Percentiles rank a stretch among this genome's conserved stretches.
Conservation (phyloP, 2,797 vertebrate species). For the Neoniphon sammara region DNA sequence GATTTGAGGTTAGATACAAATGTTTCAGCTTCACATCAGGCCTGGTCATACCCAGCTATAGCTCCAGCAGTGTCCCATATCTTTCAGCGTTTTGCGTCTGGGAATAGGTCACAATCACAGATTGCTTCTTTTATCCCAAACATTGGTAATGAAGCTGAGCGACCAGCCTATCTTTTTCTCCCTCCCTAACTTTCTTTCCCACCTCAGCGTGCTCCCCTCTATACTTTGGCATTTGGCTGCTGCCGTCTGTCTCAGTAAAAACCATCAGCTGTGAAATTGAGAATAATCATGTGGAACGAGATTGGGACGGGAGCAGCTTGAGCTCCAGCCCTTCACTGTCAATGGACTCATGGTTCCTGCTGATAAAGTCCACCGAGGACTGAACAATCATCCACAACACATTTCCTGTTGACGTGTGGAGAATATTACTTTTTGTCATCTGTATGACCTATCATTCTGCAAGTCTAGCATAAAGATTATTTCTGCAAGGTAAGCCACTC, state of each 20-base stretch:
- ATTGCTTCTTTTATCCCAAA: conserved; percentile 53
- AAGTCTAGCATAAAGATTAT: conserved; percentile 5
- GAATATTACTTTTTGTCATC: conserved; percentile 52
- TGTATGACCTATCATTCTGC: not conserved
- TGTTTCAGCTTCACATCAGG: not conserved
- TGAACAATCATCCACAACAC: conserved; percentile 57
- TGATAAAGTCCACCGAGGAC: conserved; percentile 73
- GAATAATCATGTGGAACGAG: conserved; percentile 85
- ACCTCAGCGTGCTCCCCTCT: conserved; percentile 63
- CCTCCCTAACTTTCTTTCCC: conserved; percentile 51
- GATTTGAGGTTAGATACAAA: conserved; percentile 1
- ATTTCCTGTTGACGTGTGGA: conserved; percentile 42
- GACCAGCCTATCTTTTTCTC: conserved; percentile 50
- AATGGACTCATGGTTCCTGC: conserved; percentile 67
- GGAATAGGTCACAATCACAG: conserved; percentile 48
- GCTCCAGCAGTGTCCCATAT: not conserved
- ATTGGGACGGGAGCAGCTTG: conserved; percentile 80
- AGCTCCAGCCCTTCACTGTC: conserved; percentile 70
- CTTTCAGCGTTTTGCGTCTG: conserved; percentile 14
- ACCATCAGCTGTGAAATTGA: conserved; percentile 85
- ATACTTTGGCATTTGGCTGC: conserved; percentile 75
- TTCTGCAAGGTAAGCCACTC: not conserved
- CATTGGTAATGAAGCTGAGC: conserved; percentile 58
- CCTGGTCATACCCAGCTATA: not conserved
- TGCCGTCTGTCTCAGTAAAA: conserved; percentile 78